A percentile compares a stretch with the other conserved stretches of the same genome.
Evolutionary conservation across 2,113 vertebrate species (phyloP).

Genomic region (Albula glossodonta): DNA sequence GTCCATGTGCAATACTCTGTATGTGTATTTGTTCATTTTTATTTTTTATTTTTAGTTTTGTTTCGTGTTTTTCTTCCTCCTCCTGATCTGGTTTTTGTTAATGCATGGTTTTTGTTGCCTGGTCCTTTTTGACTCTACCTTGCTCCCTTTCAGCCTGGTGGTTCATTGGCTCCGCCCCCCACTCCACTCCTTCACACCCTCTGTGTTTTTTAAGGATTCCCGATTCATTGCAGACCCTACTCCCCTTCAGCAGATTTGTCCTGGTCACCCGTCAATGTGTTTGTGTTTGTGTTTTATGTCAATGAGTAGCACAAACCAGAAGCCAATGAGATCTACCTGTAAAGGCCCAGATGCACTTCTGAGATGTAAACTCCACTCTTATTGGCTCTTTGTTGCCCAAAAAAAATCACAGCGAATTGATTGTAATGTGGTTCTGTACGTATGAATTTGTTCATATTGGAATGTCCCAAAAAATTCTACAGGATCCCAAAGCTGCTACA

Average conservation of each 20-base stretch:
- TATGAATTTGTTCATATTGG: background rate
- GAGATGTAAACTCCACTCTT: background rate
- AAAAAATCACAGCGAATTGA: constrained; percentile 23
- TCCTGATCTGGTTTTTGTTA: constrained; percentile 18
- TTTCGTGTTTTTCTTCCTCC: background rate
- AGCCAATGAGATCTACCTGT: constrained; percentile 2
- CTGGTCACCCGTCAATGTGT: background rate
- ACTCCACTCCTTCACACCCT: background rate
- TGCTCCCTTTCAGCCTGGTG: background rate
- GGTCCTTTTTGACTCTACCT: constrained; percentile 8
- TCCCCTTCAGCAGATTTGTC: background rate
- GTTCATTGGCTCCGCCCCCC: constrained; percentile 1
- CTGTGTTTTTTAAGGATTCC: background rate
- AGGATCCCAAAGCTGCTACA: no score
- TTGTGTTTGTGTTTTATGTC: background rate
- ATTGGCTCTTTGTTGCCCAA: background rate
- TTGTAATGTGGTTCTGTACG: background rate
- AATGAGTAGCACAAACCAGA: background rate
- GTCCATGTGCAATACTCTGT: constrained; percentile 89
- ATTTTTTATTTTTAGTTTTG: constrained; percentile 20
- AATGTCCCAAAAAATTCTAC: no score
- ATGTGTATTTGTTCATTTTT: constrained; percentile 27
- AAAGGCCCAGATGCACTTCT: background rate
- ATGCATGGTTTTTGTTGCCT: constrained; percentile 35
- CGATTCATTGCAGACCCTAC: background rate